Evolutionary conservation across 1,140 invertebrate genomes (phyloP), one percentile per base, ranked within the genome.

Genomic region (Cataglyphis hispanica): DNA sequence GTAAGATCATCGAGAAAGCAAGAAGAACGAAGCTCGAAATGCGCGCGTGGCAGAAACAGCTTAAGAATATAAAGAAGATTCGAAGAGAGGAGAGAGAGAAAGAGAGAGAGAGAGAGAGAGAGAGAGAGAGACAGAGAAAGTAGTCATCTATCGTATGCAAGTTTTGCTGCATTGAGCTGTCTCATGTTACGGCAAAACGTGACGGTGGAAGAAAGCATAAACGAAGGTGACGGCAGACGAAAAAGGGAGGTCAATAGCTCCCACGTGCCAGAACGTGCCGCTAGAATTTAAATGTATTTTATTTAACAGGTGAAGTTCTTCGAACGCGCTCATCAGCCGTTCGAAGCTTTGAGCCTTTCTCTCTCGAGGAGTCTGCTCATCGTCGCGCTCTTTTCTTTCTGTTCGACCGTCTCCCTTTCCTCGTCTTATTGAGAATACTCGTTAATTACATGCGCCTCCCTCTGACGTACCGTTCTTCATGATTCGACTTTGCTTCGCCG

Each of bases 371-470:
- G 31, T 40, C 46, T 37, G 7, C 58, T 58, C 86, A 80, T 81
- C 80, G 37, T 67, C 46, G 40, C 58, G 63, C 40, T 43, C 22
- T 77, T 66, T 63, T 53, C 31, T 70, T 37, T 27, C 76, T 22
- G 34, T 11, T 56, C 63, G 37, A 56, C 53, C 56, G 64, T 78
- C 83, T 16, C 16, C 13, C 46, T 50, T 4, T 16, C 70, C 70
- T 75, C 80, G 63, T 91, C 90, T 91, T 91, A 91, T 91, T 91
- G 86, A 91, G 88, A 91, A 91, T 91, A 91, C 90, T 90, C 90
- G 90, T 91, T 91, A 91, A 91, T 91, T 91, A 91, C 90, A 91
- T 85, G 90, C 89, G 37, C 88, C 64, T 85, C 64, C 83, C 85
- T 58, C 64, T 53, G 25, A 34, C 58, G 25, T 61, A 46, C 34